These are phyloP conservation scores for Aphelenchoides fujianensis DNA, from an alignment of 1,140 invertebrate species.

Conservation along the genomic window DNA sequence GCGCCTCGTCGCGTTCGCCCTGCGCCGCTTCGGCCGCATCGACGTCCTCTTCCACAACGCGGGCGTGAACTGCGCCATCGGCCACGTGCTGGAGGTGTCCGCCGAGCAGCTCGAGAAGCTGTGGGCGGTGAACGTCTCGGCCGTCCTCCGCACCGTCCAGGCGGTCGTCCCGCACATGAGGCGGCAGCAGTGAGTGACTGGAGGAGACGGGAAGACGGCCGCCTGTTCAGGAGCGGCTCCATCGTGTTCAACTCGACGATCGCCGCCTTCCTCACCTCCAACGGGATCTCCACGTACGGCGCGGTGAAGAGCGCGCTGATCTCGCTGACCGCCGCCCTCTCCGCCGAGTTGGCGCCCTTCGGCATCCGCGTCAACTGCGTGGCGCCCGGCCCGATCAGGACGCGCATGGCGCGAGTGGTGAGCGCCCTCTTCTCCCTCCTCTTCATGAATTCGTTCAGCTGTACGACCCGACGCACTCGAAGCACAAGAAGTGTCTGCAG, in stretches of 20 bases:
- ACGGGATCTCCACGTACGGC: not conserved
- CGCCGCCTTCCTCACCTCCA: not conserved
- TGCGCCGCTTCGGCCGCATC: not conserved
- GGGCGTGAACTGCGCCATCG: not conserved
- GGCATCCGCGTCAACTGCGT: not conserved
- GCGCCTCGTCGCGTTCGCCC: not conserved
- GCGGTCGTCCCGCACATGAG: not conserved
- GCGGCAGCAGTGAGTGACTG: not conserved
- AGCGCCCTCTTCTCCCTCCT: not conserved
- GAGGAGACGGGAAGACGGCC: too few relatives aligned
- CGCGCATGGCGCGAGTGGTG: not conserved
- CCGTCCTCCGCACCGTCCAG: not conserved
- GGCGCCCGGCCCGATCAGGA: not conserved
- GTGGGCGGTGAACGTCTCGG: not conserved
- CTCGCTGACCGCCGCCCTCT: not conserved
- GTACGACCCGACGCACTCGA: too few relatives aligned
- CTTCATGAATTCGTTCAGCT: not conserved
- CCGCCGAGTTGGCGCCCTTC: not conserved
- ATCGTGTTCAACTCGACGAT: not conserved
- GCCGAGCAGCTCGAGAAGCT: not conserved
- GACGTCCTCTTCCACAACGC: not conserved
- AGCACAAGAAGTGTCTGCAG: too few relatives aligned
- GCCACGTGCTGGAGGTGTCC: not conserved
- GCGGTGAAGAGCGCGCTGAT: not conserved
- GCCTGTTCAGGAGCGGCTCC: not conserved